These are phyloP conservation scores for Drosophila sturtevanti DNA, from an alignment of 1,140 invertebrate genomes.

Conservation along the genomic window DNA sequence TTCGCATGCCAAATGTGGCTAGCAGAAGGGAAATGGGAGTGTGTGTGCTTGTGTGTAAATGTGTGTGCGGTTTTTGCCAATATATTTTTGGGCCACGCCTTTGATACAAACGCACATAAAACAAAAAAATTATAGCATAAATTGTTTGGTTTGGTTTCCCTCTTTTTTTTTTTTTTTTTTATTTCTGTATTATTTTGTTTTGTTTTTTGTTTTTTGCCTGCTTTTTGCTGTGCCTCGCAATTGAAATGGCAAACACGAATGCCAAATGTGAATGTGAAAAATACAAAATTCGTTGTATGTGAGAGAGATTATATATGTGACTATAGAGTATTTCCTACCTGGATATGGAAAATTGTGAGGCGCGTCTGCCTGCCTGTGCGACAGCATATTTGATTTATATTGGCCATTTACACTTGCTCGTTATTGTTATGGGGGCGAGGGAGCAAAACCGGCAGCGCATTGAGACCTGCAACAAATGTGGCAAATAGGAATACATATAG, in stretches of 20 bases:
- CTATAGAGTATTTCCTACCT: constrained; percentile 10
- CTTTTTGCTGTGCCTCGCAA: constrained; percentile 52
- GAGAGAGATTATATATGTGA: background rate
- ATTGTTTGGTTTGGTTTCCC: constrained; percentile 30
- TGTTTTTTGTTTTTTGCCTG: background rate
- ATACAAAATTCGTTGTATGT: constrained; percentile 2
- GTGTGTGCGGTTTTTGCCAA: constrained; percentile 13
- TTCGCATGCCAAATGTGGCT: constrained; percentile 32
- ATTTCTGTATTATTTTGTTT: too few species aligned
- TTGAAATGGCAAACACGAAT: constrained; percentile 61
- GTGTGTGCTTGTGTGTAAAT: constrained; percentile 1
- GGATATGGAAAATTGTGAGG: background rate
- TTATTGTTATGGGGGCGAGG: constrained; percentile 51
- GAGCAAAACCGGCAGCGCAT: background rate
- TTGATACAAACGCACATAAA: constrained; percentile 52
- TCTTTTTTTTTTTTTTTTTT: background rate
- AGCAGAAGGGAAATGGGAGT: constrained; percentile 9
- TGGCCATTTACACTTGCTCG: constrained; percentile 59
- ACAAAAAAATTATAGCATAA: constrained; percentile 65
- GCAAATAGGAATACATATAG: constrained; percentile 3
- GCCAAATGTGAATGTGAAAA: constrained; percentile 16
- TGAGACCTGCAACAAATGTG: constrained; percentile 7
- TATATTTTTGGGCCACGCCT: constrained; percentile 41
- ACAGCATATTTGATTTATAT: constrained; percentile 55
- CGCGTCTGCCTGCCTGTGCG: constrained; percentile 39